phyloP scores from a whole-genome alignment of 2,888 invertebrate genomes.

The Hanleya hanleyi region DNA sequence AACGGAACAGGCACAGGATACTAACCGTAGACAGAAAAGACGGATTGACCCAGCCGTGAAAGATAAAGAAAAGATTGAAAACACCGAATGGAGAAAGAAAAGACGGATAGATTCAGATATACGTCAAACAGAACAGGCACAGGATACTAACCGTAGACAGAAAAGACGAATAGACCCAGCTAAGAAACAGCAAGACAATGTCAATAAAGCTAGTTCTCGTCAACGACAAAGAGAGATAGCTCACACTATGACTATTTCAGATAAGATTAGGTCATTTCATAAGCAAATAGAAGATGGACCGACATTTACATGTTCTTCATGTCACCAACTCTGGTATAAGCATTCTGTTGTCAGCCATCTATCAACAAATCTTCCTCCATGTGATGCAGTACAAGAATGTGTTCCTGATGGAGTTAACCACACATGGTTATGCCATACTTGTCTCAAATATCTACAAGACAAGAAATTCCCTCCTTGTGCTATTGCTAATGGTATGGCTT shows the following conservation, averaged over 20 bases:
- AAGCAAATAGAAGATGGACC: background rate
- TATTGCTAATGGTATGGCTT: conserved; percentile 27
- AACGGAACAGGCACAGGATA: no score
- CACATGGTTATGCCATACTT: background rate
- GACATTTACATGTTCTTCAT: no score
- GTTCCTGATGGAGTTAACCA: background rate
- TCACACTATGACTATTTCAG: background rate
- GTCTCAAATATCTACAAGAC: background rate
- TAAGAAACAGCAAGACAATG: background rate
- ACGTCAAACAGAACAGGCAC: no score
- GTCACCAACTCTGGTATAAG: background rate
- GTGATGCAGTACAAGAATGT: background rate
- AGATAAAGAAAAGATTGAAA: no score
- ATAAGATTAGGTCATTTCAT: background rate
- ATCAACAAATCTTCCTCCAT: background rate
- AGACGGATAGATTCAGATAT: background rate
- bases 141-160: no score
- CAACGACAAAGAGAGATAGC: background rate
- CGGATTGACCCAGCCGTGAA: no score
- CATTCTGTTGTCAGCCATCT: background rate
- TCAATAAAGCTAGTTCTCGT: background rate
- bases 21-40: no score
- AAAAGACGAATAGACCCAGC: background rate
- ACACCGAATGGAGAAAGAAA: background rate
- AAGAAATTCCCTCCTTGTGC: conserved; percentile 23